These are phyloP conservation scores for Sebastes cheni DNA, from an alignment of 2,797 vertebrate genomes.

Conservation along the genomic window DNA sequence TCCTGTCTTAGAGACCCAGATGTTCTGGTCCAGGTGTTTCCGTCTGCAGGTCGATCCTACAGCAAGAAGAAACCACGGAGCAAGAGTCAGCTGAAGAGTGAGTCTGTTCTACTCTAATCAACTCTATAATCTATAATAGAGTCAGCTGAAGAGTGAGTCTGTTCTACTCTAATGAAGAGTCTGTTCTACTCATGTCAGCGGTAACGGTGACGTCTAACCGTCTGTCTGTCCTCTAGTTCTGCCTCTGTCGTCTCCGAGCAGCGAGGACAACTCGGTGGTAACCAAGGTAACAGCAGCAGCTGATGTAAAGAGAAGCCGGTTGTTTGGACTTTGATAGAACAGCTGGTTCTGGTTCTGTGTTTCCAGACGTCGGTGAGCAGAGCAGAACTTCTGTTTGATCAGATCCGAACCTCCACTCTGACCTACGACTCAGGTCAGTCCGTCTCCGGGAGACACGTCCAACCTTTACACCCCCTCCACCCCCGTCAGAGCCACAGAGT, in stretches of 20 bases:
- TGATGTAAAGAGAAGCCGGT: background rate
- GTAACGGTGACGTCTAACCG: too few relatives aligned
- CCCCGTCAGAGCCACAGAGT: too few relatives aligned
- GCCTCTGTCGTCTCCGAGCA: slow-evolving; percentile 69
- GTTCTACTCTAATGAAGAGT: too few relatives aligned
- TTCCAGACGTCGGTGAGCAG: slow-evolving; percentile 7
- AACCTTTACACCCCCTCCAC: too few relatives aligned
- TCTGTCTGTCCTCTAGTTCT: slow-evolving; percentile 63
- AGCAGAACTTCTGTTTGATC: slow-evolving; percentile 57
- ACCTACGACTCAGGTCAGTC: slow-evolving; percentile 24
- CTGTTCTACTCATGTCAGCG: too few relatives aligned
- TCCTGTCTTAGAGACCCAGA: background rate
- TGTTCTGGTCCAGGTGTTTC: background rate
- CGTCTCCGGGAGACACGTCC: too few relatives aligned
- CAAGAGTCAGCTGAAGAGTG: slow-evolving; percentile 79
- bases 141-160: too few relatives aligned
- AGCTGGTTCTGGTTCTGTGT: too few relatives aligned
- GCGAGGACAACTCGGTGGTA: slow-evolving; percentile 40
- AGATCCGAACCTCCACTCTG: slow-evolving; percentile 11
- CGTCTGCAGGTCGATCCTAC: slow-evolving; percentile 41
- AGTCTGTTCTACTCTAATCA: background rate
- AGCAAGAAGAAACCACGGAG: slow-evolving; percentile 74
- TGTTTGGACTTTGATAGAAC: background rate
- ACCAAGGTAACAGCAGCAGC: slow-evolving; percentile 43
- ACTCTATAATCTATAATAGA: too few relatives aligned